These are phyloP conservation scores for Ligdia adustata DNA, from an alignment of 2,888 invertebrate species.

Conservation along the genomic window DNA sequence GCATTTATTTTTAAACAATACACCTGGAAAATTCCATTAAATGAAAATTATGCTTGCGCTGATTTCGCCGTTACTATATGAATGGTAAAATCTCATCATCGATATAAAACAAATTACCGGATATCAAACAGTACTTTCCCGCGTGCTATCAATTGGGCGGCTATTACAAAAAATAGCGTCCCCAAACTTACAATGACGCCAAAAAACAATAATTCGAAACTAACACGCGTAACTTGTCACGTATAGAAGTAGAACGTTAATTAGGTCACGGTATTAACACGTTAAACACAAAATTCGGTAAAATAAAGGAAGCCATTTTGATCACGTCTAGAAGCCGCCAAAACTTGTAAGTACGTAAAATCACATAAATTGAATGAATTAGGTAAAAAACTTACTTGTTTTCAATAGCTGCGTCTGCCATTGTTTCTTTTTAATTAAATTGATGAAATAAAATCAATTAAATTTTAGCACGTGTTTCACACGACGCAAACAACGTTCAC, in stretches of 20 bases:
- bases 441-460: conserved; percentile 46
- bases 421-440: conserved; percentile 69
- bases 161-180: conserved; percentile 54
- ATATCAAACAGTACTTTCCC: conserved; percentile 59
- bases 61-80: neutral
- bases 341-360: conserved; percentile 54
- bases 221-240: no score
- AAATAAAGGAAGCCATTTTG: conserved; percentile 84
- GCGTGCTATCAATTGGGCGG: conserved; percentile 59
- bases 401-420: conserved; percentile 88
- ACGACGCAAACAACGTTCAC: conserved; percentile 74
- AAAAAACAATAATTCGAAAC: no score
- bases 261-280: conserved; percentile 19
- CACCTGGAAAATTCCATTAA: conserved; percentile 35
- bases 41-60: neutral
- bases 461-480: conserved; percentile 71
- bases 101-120: neutral
- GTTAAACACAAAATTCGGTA: conserved; percentile 53
- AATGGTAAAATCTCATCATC: neutral
- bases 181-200: conserved; percentile 42
- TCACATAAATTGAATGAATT: conserved; percentile 41
- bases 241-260: no score
- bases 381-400: conserved; percentile 84
- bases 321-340: conserved; percentile 79
- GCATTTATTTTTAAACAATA: conserved; percentile 39